phyloP scores from a whole-genome alignment of 1,140 invertebrate species.

The Triops cancriformis region DNA sequence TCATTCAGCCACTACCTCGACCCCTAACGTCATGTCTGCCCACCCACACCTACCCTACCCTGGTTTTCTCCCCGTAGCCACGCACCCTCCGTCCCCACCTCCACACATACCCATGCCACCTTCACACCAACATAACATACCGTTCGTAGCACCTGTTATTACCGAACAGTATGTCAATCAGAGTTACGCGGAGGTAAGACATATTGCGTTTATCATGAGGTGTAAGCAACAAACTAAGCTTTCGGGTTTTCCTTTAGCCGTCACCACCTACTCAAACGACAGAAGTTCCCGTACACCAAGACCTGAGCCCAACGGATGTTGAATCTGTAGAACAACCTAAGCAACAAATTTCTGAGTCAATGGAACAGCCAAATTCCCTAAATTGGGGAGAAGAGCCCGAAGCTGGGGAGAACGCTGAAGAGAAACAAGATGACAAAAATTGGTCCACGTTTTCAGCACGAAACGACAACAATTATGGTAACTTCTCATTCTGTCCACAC shows the following conservation, averaged over 20 bases:
- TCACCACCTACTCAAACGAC: conserved; percentile 15
- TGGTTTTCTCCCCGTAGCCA: background rate
- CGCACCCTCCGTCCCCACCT: conserved; percentile 16
- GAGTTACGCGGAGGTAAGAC: background rate
- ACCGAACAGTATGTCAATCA: background rate
- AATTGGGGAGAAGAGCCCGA: conserved; percentile 7
- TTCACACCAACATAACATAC: conserved; percentile 5
- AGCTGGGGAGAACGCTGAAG: background rate
- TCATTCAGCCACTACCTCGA: conserved; percentile 2
- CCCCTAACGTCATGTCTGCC: conserved; percentile 15
- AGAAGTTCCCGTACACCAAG: background rate
- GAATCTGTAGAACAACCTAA: conserved; percentile 4
- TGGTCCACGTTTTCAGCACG: conserved; percentile 14
- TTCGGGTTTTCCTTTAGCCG: background rate
- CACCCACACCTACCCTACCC: conserved; percentile 19
- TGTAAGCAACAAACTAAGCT: too few species aligned
- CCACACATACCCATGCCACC: conserved; percentile 22
- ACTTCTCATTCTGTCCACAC: too few species aligned
- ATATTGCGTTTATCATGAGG: too few species aligned
- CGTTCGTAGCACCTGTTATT: conserved; percentile 6
- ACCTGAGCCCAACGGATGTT: background rate
- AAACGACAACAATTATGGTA: conserved; percentile 19
- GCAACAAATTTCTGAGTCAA: background rate
- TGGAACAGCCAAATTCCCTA: background rate
- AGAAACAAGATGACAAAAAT: conserved; percentile 18